These are phyloP conservation scores for Nasonovia ribisnigri DNA, from an alignment of 2,888 invertebrate genomes.

Conservation along the genomic window DNA sequence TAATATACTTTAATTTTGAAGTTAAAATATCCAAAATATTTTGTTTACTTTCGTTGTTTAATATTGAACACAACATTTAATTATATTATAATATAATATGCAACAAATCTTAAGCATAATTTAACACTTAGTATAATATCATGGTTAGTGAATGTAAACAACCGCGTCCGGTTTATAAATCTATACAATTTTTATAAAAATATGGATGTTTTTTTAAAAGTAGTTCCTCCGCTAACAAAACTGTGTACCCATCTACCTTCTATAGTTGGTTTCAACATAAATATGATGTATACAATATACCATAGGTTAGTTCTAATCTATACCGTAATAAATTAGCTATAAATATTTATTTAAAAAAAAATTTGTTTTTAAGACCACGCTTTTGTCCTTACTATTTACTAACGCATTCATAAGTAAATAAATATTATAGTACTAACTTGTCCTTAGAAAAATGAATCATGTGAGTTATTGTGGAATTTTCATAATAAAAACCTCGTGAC, in stretches of 20 bases:
- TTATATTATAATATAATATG: background rate
- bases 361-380: background rate
- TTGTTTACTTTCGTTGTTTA: background rate
- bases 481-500: background rate
- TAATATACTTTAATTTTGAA: background rate
- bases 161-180: background rate
- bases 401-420: background rate
- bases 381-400: background rate
- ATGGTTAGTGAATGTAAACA: background rate
- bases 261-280: background rate
- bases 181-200: background rate
- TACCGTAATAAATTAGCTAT: background rate
- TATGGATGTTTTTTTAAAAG: background rate
- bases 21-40: background rate
- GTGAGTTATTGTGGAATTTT: background rate
- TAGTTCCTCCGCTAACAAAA: background rate
- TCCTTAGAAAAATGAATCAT: background rate
- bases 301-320: background rate
- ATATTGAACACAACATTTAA: background rate
- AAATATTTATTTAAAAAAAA: background rate
- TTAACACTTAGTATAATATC: background rate
- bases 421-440: background rate
- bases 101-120: background rate
- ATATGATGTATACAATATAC: background rate
- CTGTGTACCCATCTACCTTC: background rate